Base-by-base conservation (phyloP, 2,797 vertebrate species). In the Carduelis carduelis region DNA sequence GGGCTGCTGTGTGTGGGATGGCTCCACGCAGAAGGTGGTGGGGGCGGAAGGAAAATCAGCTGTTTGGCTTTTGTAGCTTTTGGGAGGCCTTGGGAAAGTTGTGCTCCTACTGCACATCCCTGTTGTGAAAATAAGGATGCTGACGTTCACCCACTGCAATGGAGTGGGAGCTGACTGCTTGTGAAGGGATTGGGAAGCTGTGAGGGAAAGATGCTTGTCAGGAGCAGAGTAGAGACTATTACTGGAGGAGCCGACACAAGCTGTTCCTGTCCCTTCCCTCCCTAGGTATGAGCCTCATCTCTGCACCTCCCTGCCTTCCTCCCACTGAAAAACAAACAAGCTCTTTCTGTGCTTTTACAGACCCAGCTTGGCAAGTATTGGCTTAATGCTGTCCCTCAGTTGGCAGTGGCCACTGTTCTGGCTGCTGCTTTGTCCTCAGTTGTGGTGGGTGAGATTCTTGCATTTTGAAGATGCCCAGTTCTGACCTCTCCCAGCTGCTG, bases 101-200 rank as follows among this genome's bases (percentile, higher is more conserved):
- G 46, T 75, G 93, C 56, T 95, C 79, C 39, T 34, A 1, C 56
- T 34, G 80, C n/a, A 1, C 0, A 6, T 41, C 43, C 53, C 44
- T 14, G 19, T 8, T 49, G 68, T 16, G 8, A 70, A 87, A 81
- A 61, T 4, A n/a, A 43, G 43, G 84, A 11, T 18, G 53, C 23
- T 65, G 90, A 27, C 0, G 4, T 30, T 39, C 22, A 9, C 30
- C 15, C 10, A 0, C 34, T 7, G 72, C 37, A 9, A n/a, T 1
- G 37, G 68, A 41, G 49, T 11, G 27, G 69, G 59, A 60, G 32
- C 64, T 16, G 72, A 2, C 32, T 49, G 77, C 21, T 12, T 3
- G 22, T 3, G 52, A 49, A 32, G 65, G 76, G 68, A 34, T 56
- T 12, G 60, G 79, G 27, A 65, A 50, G 39, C 37, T 16, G 21